Evolutionary conservation across 1,140 invertebrate species (phyloP).

Genomic region (Campoletis sonorensis): DNA sequence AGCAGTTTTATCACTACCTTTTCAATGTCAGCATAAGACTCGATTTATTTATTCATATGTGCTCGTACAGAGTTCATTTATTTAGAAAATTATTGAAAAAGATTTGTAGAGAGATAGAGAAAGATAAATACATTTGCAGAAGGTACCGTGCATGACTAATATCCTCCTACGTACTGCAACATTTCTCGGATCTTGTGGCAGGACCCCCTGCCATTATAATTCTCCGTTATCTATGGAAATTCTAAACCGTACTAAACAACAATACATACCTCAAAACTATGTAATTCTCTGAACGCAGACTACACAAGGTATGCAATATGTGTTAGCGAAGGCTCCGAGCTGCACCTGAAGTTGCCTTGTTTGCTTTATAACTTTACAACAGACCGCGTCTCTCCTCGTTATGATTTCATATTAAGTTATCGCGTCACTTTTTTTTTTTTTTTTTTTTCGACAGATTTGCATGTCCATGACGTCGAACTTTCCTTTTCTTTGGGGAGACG

Average conservation of each 20-base stretch:
- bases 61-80: slow-evolving; percentile 30
- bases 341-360: slow-evolving; percentile 50
- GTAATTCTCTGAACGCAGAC: slow-evolving; percentile 62
- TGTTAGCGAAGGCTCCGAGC: slow-evolving; percentile 52
- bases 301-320: slow-evolving; percentile 60
- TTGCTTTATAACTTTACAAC: slow-evolving; percentile 38
- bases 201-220: slow-evolving; percentile 67
- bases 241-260: slow-evolving; percentile 73
- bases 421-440: neutral
- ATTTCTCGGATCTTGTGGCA: slow-evolving; percentile 63
- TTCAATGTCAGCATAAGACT: too few relatives aligned
- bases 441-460: neutral
- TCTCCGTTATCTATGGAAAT: slow-evolving; percentile 74
- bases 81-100: slow-evolving; percentile 19
- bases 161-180: slow-evolving; percentile 45
- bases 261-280: slow-evolving; percentile 72
- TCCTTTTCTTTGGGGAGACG: too few relatives aligned
- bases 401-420: slow-evolving; percentile 36
- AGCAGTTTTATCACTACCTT: too few relatives aligned
- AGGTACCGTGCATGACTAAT: slow-evolving; percentile 47
- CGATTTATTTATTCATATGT: too few relatives aligned
- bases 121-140: slow-evolving; percentile 30
- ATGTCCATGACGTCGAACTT: neutral
- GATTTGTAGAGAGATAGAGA: slow-evolving; percentile 2
- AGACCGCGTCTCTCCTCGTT: slow-evolving; percentile 18